A percentile compares a stretch with the other conserved stretches of the same genome.
Conservation (phyloP, 2,113 vertebrate species). For the Scalopus aquaticus region DNA sequence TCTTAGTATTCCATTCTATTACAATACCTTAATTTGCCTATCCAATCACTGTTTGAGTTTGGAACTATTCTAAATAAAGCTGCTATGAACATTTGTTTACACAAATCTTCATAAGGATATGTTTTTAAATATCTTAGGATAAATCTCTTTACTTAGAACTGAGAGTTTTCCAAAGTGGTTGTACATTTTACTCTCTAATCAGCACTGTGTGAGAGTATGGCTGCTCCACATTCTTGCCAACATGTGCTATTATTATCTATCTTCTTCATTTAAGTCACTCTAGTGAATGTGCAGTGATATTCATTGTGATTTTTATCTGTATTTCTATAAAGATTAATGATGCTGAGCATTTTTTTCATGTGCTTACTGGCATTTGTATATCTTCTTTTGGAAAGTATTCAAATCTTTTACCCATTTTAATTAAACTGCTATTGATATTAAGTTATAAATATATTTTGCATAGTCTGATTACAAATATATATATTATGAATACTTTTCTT, state of each 20-base stretch:
- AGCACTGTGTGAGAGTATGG: not conserved
- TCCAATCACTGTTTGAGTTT: not conserved
- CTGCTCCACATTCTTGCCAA: not conserved
- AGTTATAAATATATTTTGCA: not conserved
- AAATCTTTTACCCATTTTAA: conserved; percentile 33
- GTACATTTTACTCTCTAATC: not conserved
- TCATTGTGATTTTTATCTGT: not conserved
- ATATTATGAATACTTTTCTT: not conserved
- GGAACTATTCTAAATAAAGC: not conserved
- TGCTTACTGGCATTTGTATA: too few species aligned
- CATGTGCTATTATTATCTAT: not conserved
- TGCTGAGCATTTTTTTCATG: too few species aligned
- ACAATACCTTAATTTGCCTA: conserved; percentile 18
- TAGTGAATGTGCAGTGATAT: not conserved
- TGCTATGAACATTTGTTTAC: not conserved
- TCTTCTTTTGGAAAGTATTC: not conserved
- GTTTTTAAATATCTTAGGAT: not conserved
- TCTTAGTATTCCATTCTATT: not conserved
- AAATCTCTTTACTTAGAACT: conserved; percentile 7
- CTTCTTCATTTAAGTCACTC: not conserved
- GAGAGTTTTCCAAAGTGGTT: not conserved
- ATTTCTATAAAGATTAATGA: not conserved
- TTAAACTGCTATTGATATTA: not conserved
- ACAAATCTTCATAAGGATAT: not conserved
- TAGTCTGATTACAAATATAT: not conserved